phyloP scores from a whole-genome alignment of 2,888 invertebrate species.

The Morpho achilles region DNA sequence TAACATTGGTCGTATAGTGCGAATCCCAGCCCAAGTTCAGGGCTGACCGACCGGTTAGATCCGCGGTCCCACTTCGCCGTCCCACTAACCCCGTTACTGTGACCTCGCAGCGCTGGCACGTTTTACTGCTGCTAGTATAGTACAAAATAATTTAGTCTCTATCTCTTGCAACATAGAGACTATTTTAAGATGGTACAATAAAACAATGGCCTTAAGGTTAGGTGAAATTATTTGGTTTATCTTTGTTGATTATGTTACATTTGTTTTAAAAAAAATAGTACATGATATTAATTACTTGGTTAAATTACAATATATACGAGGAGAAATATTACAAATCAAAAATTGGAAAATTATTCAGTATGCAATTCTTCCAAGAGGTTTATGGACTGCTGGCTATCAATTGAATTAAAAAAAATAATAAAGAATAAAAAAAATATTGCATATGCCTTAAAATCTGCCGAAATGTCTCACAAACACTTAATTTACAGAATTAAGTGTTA shows the following conservation, averaged over 20 bases:
- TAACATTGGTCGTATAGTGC: slow-evolving; percentile 16
- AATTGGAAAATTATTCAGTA: no score
- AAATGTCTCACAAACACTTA: no score
- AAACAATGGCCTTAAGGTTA: slow-evolving; percentile 17
- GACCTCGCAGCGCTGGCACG: slow-evolving; percentile 32
- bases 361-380: no score
- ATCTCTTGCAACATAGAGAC: neutral
- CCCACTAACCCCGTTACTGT: slow-evolving; percentile 25
- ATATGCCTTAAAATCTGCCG: no score
- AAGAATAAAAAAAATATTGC: no score
- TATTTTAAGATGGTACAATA: neutral
- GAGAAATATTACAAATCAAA: neutral
- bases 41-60: slow-evolving; percentile 48
- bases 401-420: no score
- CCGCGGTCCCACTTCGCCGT: slow-evolving; percentile 35
- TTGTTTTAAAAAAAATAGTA: slow-evolving; percentile 13
- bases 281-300: neutral
- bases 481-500: no score
- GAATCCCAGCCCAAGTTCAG: slow-evolving; percentile 59
- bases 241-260: slow-evolving; percentile 15
- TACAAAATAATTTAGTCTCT: neutral
- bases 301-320: neutral
- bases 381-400: neutral
- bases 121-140: slow-evolving; percentile 4
- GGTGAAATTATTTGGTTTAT: slow-evolving; percentile 24